A percentile compares a stretch with the other conserved stretches of the same genome.
phyloP scores from a whole-genome alignment of 64 coral and sea anemone species.

The Dendrophyllia cribrosa region DNA sequence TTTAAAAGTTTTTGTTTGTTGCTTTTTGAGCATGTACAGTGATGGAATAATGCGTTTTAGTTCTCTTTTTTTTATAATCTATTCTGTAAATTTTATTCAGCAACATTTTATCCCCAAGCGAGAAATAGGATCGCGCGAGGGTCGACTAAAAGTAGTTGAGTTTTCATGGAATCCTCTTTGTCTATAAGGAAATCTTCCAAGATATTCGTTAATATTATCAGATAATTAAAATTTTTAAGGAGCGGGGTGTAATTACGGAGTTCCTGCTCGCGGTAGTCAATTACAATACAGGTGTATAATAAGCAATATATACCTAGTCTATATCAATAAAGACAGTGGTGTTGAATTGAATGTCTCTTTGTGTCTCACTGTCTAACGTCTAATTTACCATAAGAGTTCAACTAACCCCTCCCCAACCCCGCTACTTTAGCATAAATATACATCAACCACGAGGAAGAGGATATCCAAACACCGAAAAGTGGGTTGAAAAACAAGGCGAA shows the following conservation, averaged over 20 bases:
- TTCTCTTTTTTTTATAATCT: conserved; percentile 4
- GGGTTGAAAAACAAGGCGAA: too few species aligned
- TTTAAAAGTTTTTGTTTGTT: conserved; percentile 36
- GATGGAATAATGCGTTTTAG: conserved; percentile 35
- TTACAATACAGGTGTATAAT: neutral
- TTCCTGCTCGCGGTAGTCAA: conserved; percentile 5
- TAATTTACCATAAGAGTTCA: too few species aligned
- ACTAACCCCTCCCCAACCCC: too few species aligned
- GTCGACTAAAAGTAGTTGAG: neutral
- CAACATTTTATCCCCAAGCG: neutral
- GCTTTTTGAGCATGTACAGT: conserved; percentile 41
- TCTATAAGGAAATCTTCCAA: conserved; percentile 26
- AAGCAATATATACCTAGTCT: neutral
- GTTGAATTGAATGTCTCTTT: neutral
- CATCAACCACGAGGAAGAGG: too few species aligned
- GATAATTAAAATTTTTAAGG: conserved; percentile 34
- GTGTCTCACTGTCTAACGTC: too few species aligned
- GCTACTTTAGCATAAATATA: too few species aligned
- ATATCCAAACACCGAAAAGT: too few species aligned
- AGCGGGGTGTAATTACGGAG: conserved; percentile 20
- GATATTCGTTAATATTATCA: conserved; percentile 40
- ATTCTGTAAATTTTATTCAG: conserved; percentile 49
- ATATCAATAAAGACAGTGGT: conserved; percentile 31
- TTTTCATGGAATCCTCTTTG: conserved; percentile 16
- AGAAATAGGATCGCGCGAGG: neutral